These are phyloP conservation scores for Agrochola circellaris DNA, from an alignment of 2,888 invertebrate genomes.

Conservation along the genomic window DNA sequence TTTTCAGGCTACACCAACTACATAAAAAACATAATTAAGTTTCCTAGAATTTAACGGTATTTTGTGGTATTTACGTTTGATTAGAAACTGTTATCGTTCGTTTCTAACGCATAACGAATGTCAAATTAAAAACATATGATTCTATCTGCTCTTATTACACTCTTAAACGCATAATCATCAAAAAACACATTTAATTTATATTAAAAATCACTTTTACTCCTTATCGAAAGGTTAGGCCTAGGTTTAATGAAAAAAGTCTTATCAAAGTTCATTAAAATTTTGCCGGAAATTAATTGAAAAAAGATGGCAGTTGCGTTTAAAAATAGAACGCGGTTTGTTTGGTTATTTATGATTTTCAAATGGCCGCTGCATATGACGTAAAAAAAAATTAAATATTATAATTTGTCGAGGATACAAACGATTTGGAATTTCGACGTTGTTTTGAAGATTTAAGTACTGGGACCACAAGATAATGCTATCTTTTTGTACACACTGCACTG, in stretches of 20 bases:
- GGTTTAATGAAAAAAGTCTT: slow-evolving; percentile 18
- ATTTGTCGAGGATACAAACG: slow-evolving; percentile 5
- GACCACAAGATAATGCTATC: slow-evolving; percentile 48
- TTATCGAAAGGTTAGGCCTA: slow-evolving; percentile 22
- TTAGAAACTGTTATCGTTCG: slow-evolving; percentile 14
- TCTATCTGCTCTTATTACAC: slow-evolving; percentile 21
- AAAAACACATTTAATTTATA: slow-evolving; percentile 33
- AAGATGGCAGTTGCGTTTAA: slow-evolving; percentile 28
- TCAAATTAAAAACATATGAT: slow-evolving; percentile 28
- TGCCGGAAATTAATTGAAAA: slow-evolving; percentile 17
- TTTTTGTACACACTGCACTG: slow-evolving; percentile 31
- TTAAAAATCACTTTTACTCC: slow-evolving; percentile 29
- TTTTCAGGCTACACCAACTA: background rate
- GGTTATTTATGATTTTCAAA: slow-evolving; percentile 25
- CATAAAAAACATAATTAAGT: background rate
- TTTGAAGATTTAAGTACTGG: slow-evolving; percentile 5
- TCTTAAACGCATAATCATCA: slow-evolving; percentile 20
- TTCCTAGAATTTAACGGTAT: slow-evolving; percentile 8
- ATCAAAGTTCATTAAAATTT: slow-evolving; percentile 22
- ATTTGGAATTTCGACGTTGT: background rate
- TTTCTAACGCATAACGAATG: slow-evolving; percentile 16
- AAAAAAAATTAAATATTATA: slow-evolving; percentile 7
- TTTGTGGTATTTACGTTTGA: slow-evolving; percentile 11
- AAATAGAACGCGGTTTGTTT: slow-evolving; percentile 38
- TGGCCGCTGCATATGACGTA: slow-evolving; percentile 4